Conservation (phyloP, 2,888 invertebrate genomes). For the Azorinus chamasolen region DNA sequence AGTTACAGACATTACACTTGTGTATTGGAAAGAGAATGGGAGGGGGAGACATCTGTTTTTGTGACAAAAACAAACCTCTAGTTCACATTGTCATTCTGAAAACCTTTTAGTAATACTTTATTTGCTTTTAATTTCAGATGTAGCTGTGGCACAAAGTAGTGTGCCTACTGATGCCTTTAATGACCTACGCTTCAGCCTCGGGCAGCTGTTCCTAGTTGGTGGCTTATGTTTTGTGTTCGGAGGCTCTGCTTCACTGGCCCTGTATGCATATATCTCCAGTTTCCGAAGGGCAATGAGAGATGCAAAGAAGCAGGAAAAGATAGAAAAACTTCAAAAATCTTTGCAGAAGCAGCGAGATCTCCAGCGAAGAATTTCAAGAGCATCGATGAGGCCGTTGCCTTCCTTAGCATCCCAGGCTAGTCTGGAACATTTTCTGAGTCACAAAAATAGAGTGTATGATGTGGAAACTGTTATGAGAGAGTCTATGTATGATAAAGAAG, state of each 20-base stretch:
- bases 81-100: no score
- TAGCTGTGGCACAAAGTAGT: slow-evolving; percentile 46
- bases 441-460: slow-evolving; percentile 47
- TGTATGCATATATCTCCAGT: slow-evolving; percentile 69
- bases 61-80: no score
- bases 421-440: slow-evolving; percentile 34
- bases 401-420: slow-evolving; percentile 54
- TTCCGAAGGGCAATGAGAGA: slow-evolving; percentile 60
- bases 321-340: slow-evolving; percentile 34
- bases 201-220: slow-evolving; percentile 71
- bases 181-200: slow-evolving; percentile 54
- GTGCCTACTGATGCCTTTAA: slow-evolving; percentile 31
- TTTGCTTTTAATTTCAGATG: slow-evolving; percentile 44
- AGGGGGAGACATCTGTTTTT: no score
- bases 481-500: slow-evolving; percentile 32
- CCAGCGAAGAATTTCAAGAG: slow-evolving; percentile 21
- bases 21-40: no score
- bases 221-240: slow-evolving; percentile 71
- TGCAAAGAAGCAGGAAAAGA: slow-evolving; percentile 40
- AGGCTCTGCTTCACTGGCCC: slow-evolving; percentile 65
- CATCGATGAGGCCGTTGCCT: slow-evolving; percentile 26
- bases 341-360: slow-evolving; percentile 34
- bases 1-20: no score
- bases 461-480: slow-evolving; percentile 49
- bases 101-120: no score